Base-by-base conservation (phyloP, 1,140 invertebrate species). In the Papilio dardanus region DNA sequence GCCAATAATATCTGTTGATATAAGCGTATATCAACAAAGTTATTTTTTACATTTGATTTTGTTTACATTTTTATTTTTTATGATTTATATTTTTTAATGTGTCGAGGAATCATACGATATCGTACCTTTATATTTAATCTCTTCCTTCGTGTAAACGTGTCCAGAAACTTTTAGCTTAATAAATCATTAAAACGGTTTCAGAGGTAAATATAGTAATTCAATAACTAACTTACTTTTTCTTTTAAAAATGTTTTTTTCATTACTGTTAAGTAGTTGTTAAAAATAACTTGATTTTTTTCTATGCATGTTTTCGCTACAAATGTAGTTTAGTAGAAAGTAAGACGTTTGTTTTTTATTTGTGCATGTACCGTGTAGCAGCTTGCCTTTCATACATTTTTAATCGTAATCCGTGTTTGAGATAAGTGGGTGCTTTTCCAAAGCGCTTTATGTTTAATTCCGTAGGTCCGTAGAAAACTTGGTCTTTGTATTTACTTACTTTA, bases 401-500 rank as follows among this genome's bases (percentile, higher is more conserved):
- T 73, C 71, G 58, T 73, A 73, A 50, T 73, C 31, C 50, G 71
- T 35, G 71, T 54, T 73, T 73, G 21, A 73, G 71, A 73, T 73
- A 73, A 73, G 71, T 73, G 58, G 71, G 71, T 73, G 31, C 71
- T 73, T 58, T 73, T 58, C 71, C 21, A 73, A 58, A 58, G 71
- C 31, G 46, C 71, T 73, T 73, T 73, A 73, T 73, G 58, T 28
- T 58, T 35, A 58, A 73, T 73, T 73, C 31, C 50, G 46, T 73
- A 54, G 71, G 66, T 62, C 74, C 76, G 37, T 76, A 19, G 66
- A 79, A 62, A 81, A 81, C 81, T 81, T 83, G 77, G 78, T 77
- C 77, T 82, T 81, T 71, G 40, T 76, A 76, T 80, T 83, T 80
- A 79, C 74, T 82, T 79, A 74, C 79, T 78, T 83, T 79, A 79